phyloP scores from a whole-genome alignment of 2,113 vertebrate genomes.

The Todiramphus chloris region DNA sequence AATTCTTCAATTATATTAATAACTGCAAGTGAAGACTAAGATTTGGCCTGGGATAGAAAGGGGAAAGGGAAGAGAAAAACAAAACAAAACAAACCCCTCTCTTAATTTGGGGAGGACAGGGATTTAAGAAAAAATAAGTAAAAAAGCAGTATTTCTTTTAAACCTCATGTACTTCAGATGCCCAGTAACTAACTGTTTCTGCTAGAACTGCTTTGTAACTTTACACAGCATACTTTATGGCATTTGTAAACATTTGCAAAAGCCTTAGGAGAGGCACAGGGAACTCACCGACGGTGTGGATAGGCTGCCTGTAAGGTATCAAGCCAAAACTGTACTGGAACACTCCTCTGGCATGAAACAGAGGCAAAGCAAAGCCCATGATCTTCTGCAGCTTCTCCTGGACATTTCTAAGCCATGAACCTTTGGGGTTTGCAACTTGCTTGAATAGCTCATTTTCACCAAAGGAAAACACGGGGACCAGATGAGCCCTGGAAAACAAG shows the following conservation, averaged over 20 bases:
- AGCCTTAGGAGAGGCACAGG: not conserved
- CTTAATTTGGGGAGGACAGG: not conserved
- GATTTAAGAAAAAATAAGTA: not conserved
- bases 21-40: not conserved
- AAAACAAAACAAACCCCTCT: not conserved
- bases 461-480: slow-evolving; percentile 89
- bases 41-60: not conserved
- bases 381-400: slow-evolving; percentile 75
- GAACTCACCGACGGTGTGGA: slow-evolving; percentile 79
- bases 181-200: not conserved
- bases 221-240: not conserved
- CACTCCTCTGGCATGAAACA: slow-evolving; percentile 81
- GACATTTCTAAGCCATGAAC: slow-evolving; percentile 74
- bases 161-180: not conserved
- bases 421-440: slow-evolving; percentile 82
- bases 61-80: not conserved
- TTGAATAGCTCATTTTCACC: slow-evolving; percentile 89
- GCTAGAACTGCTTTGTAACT: not conserved
- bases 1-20: too few relatives aligned
- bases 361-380: slow-evolving; percentile 77
- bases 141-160: not conserved
- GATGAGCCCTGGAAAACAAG: slow-evolving; percentile 75
- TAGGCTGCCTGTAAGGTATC: slow-evolving; percentile 77
- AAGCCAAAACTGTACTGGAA: slow-evolving; percentile 86
- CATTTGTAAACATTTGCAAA: not conserved